These are phyloP conservation scores for Samia ricini DNA, from an alignment of 1,140 invertebrate genomes.

Conservation along the genomic window DNA sequence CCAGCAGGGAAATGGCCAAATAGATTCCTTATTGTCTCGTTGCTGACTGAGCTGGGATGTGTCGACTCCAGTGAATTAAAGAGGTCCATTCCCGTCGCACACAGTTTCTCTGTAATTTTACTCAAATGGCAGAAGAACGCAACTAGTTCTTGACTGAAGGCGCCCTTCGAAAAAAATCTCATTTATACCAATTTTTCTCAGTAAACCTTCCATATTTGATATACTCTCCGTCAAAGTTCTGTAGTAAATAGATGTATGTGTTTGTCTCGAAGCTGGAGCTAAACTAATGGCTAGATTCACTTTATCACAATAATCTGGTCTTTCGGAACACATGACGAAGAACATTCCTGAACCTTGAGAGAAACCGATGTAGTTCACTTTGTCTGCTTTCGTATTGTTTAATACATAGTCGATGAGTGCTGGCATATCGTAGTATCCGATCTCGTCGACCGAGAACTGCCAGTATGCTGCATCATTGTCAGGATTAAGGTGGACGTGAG, in stretches of 20 bases:
- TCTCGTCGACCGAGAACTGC: constrained; percentile 80
- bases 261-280: constrained; percentile 80
- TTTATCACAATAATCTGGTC: constrained; percentile 81
- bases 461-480: constrained; percentile 67
- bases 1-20: constrained; percentile 84
- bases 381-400: constrained; percentile 46
- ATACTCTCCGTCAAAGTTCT: constrained; percentile 20
- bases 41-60: constrained; percentile 10
- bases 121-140: constrained; percentile 39
- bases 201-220: constrained; percentile 20
- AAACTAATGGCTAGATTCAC: constrained; percentile 50
- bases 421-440: constrained; percentile 73
- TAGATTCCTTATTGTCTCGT: constrained; percentile 17
- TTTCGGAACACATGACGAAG: constrained; percentile 77
- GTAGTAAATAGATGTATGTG: constrained; percentile 49
- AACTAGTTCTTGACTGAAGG: constrained; percentile 34
- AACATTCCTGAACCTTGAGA: constrained; percentile 83
- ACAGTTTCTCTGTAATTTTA: constrained; percentile 26
- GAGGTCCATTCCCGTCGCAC: constrained; percentile 18
- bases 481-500: constrained; percentile 72
- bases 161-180: constrained; percentile 44
- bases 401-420: constrained; percentile 75
- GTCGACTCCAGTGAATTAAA: constrained; percentile 26
- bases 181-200: constrained; percentile 25
- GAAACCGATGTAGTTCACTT: constrained; percentile 79